A percentile compares a stretch with the other conserved stretches of the same genome.
Evolutionary conservation across 1,140 invertebrate species (phyloP).

Genomic region (Trachymyrmex septentrionalis): DNA sequence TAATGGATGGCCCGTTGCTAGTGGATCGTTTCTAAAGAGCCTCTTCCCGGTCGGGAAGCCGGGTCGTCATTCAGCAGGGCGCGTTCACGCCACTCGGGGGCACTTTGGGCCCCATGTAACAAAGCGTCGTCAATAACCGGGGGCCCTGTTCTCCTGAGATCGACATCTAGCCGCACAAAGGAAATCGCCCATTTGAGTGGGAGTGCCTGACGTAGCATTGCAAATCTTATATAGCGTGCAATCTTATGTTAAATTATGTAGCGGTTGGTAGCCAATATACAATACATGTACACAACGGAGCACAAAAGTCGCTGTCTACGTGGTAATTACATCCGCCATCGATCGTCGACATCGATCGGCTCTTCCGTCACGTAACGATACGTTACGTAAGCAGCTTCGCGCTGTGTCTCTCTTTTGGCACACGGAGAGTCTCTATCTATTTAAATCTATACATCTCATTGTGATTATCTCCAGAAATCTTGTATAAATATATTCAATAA

Average conservation of each 20-base stretch:
- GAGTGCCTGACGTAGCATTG: conserved; percentile 28
- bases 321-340: conserved; percentile 60
- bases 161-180: conserved; percentile 34
- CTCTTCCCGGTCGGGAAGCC: conserved; percentile 65
- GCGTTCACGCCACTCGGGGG: conserved; percentile 21
- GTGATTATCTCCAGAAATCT: conserved; percentile 9
- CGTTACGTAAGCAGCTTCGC: conserved; percentile 43
- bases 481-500: not conserved
- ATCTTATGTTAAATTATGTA: no score
- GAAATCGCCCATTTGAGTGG: conserved; percentile 56
- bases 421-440: conserved; percentile 1
- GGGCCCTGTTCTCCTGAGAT: conserved; percentile 18
- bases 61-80: conserved; percentile 27
- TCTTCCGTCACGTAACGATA: conserved; percentile 56
- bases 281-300: not conserved
- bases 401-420: conserved; percentile 34
- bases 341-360: conserved; percentile 61
- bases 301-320: conserved; percentile 34
- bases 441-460: not conserved
- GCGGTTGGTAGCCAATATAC: conserved; percentile 3
- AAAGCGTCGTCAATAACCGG: conserved; percentile 14
- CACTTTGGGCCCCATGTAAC: conserved; percentile 8
- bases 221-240: conserved; percentile 17
- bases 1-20: conserved; percentile 83
- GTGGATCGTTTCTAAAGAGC: conserved; percentile 74